Percentiles rank a stretch among this genome's conserved stretches.
These are phyloP conservation scores for Macrochelys suwanniensis DNA, from an alignment of 2,797 vertebrate genomes.

Conservation along the genomic window DNA sequence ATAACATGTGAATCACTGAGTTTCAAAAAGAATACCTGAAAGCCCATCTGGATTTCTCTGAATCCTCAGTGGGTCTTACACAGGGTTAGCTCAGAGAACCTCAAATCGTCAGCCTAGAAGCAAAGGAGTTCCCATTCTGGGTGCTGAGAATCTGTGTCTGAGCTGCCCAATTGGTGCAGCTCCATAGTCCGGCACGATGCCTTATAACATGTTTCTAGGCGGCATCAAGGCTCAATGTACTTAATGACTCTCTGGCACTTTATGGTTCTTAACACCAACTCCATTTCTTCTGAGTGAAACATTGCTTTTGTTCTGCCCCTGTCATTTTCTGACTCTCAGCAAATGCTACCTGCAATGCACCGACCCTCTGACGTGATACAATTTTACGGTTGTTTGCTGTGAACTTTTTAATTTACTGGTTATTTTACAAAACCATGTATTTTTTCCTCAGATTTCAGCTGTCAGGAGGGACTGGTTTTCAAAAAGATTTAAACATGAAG, in stretches of 20 bases:
- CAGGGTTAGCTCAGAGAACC: background rate
- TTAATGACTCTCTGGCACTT: background rate
- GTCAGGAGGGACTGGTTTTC: background rate
- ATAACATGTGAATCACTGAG: background rate
- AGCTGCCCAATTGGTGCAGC: background rate
- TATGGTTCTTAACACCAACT: background rate
- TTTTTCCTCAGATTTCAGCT: background rate
- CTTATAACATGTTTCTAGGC: background rate
- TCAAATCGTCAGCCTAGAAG: background rate
- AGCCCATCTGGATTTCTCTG: background rate
- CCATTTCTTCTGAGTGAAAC: background rate
- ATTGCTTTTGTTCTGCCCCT: background rate
- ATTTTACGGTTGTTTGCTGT: background rate
- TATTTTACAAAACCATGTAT: background rate
- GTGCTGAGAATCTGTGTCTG: background rate
- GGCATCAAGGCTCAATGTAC: background rate
- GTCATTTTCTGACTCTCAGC: background rate
- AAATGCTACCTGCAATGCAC: background rate
- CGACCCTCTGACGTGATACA: background rate
- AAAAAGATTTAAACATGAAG: background rate
- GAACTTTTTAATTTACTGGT: background rate
- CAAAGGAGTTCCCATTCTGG: background rate
- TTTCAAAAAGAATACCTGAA: background rate
- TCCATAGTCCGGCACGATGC: rapidly evolving
- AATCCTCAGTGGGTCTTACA: background rate